phyloP scores from a whole-genome alignment of 2,888 invertebrate genomes.

The Euzetes globulus region DNA sequence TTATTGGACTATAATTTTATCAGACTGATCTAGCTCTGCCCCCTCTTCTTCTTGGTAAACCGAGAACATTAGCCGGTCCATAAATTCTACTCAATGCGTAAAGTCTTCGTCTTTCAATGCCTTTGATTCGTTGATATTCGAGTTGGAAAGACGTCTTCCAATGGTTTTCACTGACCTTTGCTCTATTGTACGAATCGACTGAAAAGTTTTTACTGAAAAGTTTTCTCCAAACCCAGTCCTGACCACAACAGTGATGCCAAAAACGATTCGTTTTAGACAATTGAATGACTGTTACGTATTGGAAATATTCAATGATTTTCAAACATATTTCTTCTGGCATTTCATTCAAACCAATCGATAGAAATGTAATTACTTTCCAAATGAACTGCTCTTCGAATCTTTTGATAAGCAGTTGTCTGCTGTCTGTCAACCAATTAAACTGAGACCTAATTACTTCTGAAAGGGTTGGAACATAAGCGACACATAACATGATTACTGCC shows the following conservation, averaged over 20 bases:
- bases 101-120: neutral
- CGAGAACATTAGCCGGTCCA: too few species aligned
- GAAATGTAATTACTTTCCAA: neutral
- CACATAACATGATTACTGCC: neutral
- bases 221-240: neutral
- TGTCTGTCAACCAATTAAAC: neutral
- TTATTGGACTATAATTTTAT: too few species aligned
- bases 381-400: neutral
- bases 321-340: neutral
- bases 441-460: neutral
- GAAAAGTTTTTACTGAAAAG: neutral
- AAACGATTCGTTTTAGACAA: neutral
- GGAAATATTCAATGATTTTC: neutral
- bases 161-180: neutral
- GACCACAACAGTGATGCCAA: neutral
- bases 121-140: neutral
- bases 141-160: neutral
- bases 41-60: too few species aligned
- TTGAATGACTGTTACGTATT: constrained; percentile 6
- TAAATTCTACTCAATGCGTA: too few species aligned
- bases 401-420: neutral
- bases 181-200: neutral
- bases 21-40: too few species aligned
- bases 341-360: neutral
- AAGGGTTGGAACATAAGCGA: neutral